Evolutionary conservation across 2,888 invertebrate genomes (phyloP).

Genomic region (Cephalotes varians): DNA sequence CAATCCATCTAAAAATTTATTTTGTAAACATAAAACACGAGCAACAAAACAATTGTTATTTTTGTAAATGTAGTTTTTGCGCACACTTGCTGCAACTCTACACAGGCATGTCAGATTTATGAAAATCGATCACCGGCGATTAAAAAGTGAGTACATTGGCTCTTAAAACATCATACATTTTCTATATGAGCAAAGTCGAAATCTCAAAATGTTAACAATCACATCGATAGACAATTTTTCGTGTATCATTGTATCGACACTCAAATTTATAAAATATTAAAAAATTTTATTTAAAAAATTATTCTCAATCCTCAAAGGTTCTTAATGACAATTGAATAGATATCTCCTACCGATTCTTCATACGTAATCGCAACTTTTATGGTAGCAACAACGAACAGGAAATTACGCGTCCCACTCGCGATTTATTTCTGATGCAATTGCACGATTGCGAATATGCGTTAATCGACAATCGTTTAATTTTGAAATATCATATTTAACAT

Average conservation of each 20-base stretch:
- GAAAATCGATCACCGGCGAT: not conserved
- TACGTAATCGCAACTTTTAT: not conserved
- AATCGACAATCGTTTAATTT: constrained; percentile 23
- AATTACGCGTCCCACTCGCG: constrained; percentile 60
- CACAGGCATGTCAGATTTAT: not conserved
- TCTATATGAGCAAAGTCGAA: not conserved
- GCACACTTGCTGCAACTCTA: not conserved
- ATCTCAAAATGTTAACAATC: not conserved
- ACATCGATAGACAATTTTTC: not conserved
- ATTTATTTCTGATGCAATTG: constrained; percentile 60
- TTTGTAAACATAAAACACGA: not conserved
- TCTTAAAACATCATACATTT: not conserved
- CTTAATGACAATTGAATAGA: no score
- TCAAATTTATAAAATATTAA: not conserved
- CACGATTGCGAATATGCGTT: constrained; percentile 55
- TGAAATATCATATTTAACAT: constrained; percentile 13
- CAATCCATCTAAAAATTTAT: not conserved
- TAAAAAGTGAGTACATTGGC: not conserved
- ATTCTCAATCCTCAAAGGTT: not conserved
- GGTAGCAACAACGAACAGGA: constrained; percentile 41
- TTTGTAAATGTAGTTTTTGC: constrained; percentile 6
- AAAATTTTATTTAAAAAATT: not conserved
- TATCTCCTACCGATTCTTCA: no score
- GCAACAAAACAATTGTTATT: not conserved
- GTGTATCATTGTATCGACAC: not conserved